Evolutionary conservation across 2,888 invertebrate genomes (phyloP), one percentile per base, ranked within the genome.

Genomic region (Dermolepida albohirtum): DNA sequence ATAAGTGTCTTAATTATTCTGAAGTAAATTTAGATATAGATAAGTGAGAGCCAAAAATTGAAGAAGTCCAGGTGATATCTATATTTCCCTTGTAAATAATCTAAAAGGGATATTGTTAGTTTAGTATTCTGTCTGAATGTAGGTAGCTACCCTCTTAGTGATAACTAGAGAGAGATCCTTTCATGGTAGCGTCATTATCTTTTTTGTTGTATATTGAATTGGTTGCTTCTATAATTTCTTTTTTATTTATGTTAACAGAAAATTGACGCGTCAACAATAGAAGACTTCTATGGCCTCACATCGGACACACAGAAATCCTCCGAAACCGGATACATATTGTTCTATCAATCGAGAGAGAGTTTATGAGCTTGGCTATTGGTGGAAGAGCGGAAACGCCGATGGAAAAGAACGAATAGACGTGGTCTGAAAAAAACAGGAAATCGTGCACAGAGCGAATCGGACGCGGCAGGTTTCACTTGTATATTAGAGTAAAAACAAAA

Each of bases 281-380:
- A 99, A 88, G 99, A 99, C 85, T 99, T 99, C 85, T 99, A 98
- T 86, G 98, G 99, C 81, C 90, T 99, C 80, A 97, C 98, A 67
- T 96, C 97, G 71, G 98, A 98, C 84, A 94, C 97, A 81, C 98
- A 98, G 84, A 99, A 99, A 85, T 98, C 97, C 74, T 98, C 98
- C 43, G 99, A 99, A 87, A 98, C 99, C 64, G 99, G 98, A 78
- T 99, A 99, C 85, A 99, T 99, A 83, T 87, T 99, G 78, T 99
- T 99, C 87, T 99, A 99, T 86, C 97, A 97, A 85, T 96, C 96
- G 68, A 90, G 84, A 70, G 84, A 84, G 75, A 77, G 77, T 72
- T 77, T 77, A 76, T 77, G 77, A 77, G 74, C 74, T 72, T 70
- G 68, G 68, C 73, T 74, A 47, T 67, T 67, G 63, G 64, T 50